Conservation (phyloP, 2,797 vertebrate genomes). For the Falco naumanni region DNA sequence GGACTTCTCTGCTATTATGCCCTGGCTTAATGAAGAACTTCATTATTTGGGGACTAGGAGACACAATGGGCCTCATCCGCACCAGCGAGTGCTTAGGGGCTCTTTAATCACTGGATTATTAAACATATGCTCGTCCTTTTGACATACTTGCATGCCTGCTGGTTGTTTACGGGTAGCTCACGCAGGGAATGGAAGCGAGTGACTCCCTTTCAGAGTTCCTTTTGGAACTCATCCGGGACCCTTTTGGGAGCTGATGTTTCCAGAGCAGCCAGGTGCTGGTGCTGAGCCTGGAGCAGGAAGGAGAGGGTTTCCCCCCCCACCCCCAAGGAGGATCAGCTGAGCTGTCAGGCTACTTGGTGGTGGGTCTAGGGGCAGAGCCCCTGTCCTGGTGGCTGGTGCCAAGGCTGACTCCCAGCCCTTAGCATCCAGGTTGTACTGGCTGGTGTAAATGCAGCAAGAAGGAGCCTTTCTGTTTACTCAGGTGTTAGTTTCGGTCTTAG, state of each 20-base stretch:
- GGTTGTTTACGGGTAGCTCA: neutral
- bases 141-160: neutral
- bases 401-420: neutral
- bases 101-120: constrained; percentile 35
- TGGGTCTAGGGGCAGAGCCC: neutral
- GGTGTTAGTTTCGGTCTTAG: neutral
- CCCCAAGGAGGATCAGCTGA: too few species aligned
- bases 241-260: neutral
- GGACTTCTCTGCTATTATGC: neutral
- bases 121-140: constrained; percentile 5
- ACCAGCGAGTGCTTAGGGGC: neutral
- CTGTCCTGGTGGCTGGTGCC: neutral
- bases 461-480: neutral
- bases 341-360: neutral
- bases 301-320: neutral
- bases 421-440: neutral
- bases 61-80: neutral
- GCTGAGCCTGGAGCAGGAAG: neutral
- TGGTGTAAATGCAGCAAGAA: rapidly evolving
- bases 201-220: neutral
- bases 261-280: neutral
- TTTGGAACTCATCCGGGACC: neutral
- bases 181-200: neutral
- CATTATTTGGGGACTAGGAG: neutral
- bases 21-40: neutral